phyloP scores from a whole-genome alignment of 2,888 invertebrate genomes.

The Leistus spinibarbis region DNA sequence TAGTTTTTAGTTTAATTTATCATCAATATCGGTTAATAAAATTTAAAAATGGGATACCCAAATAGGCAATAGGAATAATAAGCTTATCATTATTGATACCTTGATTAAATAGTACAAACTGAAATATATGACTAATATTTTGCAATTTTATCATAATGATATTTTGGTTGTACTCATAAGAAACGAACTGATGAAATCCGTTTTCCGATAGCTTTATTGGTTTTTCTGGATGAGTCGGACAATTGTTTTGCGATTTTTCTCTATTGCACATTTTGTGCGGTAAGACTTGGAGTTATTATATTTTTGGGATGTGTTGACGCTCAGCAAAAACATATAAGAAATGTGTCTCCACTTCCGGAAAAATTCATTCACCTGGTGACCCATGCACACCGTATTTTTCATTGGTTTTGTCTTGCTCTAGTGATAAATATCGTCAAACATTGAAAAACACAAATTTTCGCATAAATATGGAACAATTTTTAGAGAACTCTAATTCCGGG shows the following conservation, averaged over 20 bases:
- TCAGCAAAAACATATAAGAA: background rate
- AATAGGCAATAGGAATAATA: background rate
- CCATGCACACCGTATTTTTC: background rate
- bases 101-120: background rate
- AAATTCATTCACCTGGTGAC: background rate
- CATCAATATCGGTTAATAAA: background rate
- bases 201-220: background rate
- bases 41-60: background rate
- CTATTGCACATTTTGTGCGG: background rate
- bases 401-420: background rate
- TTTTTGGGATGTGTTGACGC: background rate
- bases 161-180: background rate
- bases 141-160: background rate
- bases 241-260: background rate
- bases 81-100: background rate
- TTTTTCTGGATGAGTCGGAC: background rate
- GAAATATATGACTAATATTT: background rate
- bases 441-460: background rate
- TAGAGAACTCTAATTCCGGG: background rate
- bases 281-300: background rate
- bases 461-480: background rate
- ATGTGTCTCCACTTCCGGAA: background rate
- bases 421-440: background rate
- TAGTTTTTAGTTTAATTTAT: background rate
- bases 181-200: background rate